phyloP scores from a whole-genome alignment of 1,140 invertebrate genomes.

The Lepidurus arcticus region DNA sequence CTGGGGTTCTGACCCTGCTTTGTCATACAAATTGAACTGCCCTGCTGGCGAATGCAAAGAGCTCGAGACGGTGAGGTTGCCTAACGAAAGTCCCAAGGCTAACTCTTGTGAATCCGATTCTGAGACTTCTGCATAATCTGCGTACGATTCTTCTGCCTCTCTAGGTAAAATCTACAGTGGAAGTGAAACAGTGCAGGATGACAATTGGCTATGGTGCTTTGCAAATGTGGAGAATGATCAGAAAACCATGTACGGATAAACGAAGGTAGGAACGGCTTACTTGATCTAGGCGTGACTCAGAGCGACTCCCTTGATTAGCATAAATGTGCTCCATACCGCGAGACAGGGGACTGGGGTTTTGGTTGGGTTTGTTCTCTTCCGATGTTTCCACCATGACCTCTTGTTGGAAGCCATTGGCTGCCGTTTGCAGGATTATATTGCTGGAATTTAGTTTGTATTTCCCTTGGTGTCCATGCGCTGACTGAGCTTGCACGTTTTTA shows the following conservation, averaged over 20 bases:
- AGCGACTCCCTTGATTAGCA: background rate
- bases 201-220: background rate
- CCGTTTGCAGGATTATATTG: background rate
- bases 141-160: constrained; percentile 32
- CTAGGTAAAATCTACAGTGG: constrained; percentile 2
- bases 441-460: background rate
- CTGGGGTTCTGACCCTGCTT: constrained; percentile 29
- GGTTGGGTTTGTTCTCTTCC: background rate
- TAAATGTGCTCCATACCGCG: constrained; percentile 2
- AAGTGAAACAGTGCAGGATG: background rate
- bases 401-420: background rate
- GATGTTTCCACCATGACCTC: background rate
- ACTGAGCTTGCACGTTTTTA: background rate
- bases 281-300: constrained; percentile 6
- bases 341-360: background rate
- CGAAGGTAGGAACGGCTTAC: background rate
- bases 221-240: background rate
- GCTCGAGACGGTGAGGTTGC: constrained; percentile 14
- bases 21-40: background rate
- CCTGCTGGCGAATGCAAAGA: constrained; percentile 13
- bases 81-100: constrained; percentile 32
- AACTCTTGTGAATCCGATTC: constrained; percentile 33
- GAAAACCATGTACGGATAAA: background rate
- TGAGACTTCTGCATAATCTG: constrained; percentile 35
- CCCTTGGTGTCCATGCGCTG: background rate